Base-by-base conservation (phyloP, 2,888 invertebrate species). In the Ypsolopha sequella region DNA sequence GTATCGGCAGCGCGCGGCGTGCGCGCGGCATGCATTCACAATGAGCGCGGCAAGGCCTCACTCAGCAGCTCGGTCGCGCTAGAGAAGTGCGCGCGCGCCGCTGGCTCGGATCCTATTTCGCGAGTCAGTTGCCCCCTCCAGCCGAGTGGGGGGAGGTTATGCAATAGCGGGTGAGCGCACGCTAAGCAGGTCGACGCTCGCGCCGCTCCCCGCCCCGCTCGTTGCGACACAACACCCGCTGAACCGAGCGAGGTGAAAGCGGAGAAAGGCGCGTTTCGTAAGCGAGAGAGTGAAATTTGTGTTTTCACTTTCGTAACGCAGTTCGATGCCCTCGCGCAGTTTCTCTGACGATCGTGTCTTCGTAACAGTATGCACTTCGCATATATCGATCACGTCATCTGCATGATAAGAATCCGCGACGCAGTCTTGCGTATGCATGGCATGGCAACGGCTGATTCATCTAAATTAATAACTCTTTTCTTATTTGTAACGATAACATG, bases 131-230 rank as follows among this genome's bases (percentile, higher is more conserved):
- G 33, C n/a, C 38, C 13, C 47, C 38, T 14, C 41, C 38, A 36
- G 65, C 63, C 58, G 61, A 58, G 63, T 57, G 63, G 59, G 59
- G 68, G 66, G 56, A 56, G 58, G 77, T 82, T 82, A 84, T 82
- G 84, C 84, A 85, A 84, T 79, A 78, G 74, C 76, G 77, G 85
- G 90, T 90, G 89, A 90, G 87, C 89, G 90, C 89, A 86, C 88
- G 86, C 79, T 88, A 90, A 89, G 87, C 89, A 80, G 90, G 90
- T 90, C 90, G 90, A 80, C 88, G 90, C 82, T 88, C 89, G 89
- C 84, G 80, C 67, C 65, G 61, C 65, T 60, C 63, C 65, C 64
- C 61, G 67, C 72, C 65, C 65, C 67, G 69, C 69, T 66, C 65
- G 59, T 68, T 67, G 65, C 62, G 64, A 76, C 77, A 81, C 80